These are phyloP conservation scores for Henicopernis longicauda DNA, from an alignment of 2,113 vertebrate genomes.

Conservation along the genomic window DNA sequence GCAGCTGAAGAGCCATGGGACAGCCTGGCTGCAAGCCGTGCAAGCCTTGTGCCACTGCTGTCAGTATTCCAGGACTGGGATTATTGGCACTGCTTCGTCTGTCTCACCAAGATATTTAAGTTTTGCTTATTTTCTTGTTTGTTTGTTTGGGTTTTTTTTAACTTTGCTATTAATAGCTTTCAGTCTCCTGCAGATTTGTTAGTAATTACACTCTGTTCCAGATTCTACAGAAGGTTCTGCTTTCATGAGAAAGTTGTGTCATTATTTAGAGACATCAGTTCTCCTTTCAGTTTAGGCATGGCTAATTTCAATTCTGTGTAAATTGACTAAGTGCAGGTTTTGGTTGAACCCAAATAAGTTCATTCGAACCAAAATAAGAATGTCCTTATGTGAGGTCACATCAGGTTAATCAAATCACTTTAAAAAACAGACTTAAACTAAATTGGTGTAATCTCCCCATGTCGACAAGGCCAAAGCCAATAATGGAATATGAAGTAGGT, in stretches of 20 bases:
- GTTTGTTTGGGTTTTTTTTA: neutral
- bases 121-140: neutral
- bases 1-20: neutral
- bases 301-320: constrained; percentile 18
- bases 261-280: constrained; percentile 27
- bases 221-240: constrained; percentile 34
- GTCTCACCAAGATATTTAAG: neutral
- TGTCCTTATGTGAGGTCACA: neutral
- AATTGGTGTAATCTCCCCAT: neutral
- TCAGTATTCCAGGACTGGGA: neutral
- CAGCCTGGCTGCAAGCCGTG: neutral
- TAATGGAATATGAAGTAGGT: constrained; percentile 36
- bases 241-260: constrained; percentile 50
- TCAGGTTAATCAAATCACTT: constrained; percentile 47
- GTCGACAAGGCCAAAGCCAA: constrained; percentile 33
- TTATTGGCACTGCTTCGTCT: neutral
- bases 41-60: neutral
- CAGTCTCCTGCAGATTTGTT: constrained; percentile 11
- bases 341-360: constrained; percentile 24
- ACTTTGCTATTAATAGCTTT: constrained; percentile 17
- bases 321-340: constrained; percentile 24
- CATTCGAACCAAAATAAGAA: constrained; percentile 21
- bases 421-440: constrained; percentile 32
- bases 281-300: neutral
- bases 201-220: constrained; percentile 26